Evolutionary conservation across 2,888 invertebrate species (phyloP), one percentile per base, ranked within the genome.

Genomic region (Steromphala cineraria): DNA sequence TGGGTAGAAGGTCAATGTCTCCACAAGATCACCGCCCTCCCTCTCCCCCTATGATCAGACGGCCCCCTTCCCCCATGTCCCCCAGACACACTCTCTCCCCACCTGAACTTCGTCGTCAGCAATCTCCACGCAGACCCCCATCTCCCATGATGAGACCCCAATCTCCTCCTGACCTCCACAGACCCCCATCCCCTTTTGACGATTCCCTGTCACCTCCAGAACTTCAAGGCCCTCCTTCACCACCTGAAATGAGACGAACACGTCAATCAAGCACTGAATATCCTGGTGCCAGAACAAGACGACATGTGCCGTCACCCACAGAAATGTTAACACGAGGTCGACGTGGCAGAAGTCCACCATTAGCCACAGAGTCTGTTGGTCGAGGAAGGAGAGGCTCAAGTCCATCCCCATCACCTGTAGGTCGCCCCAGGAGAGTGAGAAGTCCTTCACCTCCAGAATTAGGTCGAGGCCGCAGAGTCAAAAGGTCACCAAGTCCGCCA

Each of bases 161-260:
- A 71, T 71, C 71, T 17, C 71, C 71, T 36, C 40, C 71, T 4
- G 8, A 31, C 31, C 36, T 31, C 1, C 17, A 31, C 67, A 67
- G 67, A 28, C 40, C 71, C 13, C 53, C 78, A 62, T 52, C 56
- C 15, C 78, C 53, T 15, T 24, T 67, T 17, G 56, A 76, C 17
- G 53, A 78, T 24, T 62, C 81, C 3, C 71, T 78, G 10, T 81
- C 81, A 24, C 78, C 86, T 81, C 55, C 86, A 81, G 84, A 13
- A 74, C 83, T 24, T 82, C 85, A 15, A 15, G 82, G 79, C 46
- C 81, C 82, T 13, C 87, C 84, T 10, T 86, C 87, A 4, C 87
- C 86, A 19, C 84, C 84, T 28, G 85, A 85, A 8, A 79, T 79
- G 13, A 80, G 78, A 19, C 81, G 80, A 21, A 78, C 77, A 17